Conservation (phyloP, 2,888 invertebrate species). For the Drosophila eohydei region DNA sequence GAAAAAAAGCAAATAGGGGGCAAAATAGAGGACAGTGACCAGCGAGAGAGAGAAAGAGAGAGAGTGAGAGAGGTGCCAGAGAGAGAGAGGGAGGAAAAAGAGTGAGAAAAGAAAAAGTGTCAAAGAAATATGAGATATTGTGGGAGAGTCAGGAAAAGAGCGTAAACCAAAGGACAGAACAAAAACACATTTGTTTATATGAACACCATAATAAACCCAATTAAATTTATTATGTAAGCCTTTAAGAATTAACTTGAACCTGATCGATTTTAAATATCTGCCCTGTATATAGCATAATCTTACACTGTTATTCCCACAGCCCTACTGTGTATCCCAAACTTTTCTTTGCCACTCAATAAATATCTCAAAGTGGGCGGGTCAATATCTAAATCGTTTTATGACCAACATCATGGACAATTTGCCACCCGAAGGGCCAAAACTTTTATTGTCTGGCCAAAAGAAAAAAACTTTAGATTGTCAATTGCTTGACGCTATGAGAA, state of each 20-base stretch:
- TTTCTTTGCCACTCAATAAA: constrained; percentile 24
- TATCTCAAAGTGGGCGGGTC: constrained; percentile 28
- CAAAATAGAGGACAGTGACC: no score
- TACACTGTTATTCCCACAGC: not conserved
- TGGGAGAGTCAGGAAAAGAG: no score
- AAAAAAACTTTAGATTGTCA: constrained; percentile 42
- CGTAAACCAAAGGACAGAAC: no score
- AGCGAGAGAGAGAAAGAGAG: no score
- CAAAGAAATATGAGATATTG: no score
- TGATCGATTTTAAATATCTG: not conserved
- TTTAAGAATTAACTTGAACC: not conserved
- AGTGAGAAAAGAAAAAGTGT: no score
- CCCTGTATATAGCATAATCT: not conserved
- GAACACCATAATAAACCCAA: not conserved
- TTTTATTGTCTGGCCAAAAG: constrained; percentile 40
- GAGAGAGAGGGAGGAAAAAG: no score
- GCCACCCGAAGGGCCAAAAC: constrained; percentile 43
- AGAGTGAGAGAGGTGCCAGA: no score
- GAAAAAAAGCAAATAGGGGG: no score
- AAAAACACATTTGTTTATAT: not conserved
- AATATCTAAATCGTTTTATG: constrained; percentile 68
- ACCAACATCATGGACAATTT: constrained; percentile 59
- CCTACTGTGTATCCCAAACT: not conserved
- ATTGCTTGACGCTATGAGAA: constrained; percentile 13
- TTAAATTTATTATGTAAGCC: not conserved